phyloP scores from a whole-genome alignment of 2,888 invertebrate species.

The Cephus nigrinus region DNA sequence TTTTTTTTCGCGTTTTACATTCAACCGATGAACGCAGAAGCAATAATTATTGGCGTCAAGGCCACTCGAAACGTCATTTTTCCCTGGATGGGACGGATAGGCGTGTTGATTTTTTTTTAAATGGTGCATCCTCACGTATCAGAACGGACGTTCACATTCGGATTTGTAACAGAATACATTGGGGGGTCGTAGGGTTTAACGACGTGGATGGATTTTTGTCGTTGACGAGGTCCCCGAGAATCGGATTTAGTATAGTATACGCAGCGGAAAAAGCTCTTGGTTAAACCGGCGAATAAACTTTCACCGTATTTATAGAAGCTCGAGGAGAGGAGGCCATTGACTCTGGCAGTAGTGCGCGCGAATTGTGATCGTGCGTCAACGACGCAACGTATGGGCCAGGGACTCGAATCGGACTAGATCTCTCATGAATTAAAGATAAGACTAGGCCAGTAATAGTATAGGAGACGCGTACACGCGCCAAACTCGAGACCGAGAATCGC shows the following conservation, averaged over 20 bases:
- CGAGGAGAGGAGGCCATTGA: conserved; percentile 15
- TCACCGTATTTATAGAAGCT: conserved; percentile 23
- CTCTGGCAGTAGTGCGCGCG: conserved; percentile 7
- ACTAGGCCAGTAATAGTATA: not conserved
- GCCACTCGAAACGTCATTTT: not conserved
- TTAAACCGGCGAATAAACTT: conserved; percentile 12
- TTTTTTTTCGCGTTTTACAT: not conserved
- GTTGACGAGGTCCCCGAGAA: not conserved
- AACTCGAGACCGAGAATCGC: not conserved
- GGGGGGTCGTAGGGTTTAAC: not conserved
- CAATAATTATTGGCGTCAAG: not conserved
- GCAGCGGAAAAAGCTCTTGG: not conserved
- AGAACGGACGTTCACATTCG: not conserved
- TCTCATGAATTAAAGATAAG: conserved; percentile 1
- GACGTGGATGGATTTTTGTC: not conserved
- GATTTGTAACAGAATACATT: not conserved
- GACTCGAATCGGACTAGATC: not conserved
- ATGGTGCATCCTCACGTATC: not conserved
- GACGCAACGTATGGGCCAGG: not conserved
- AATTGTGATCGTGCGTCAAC: not conserved
- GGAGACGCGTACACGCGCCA: not conserved
- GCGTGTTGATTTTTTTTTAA: not conserved
- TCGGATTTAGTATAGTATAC: not conserved
- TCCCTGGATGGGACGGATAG: not conserved
- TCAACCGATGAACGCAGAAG: not conserved